Conservation (phyloP, 2,888 invertebrate genomes). For the Lithophane semibrunnea region DNA sequence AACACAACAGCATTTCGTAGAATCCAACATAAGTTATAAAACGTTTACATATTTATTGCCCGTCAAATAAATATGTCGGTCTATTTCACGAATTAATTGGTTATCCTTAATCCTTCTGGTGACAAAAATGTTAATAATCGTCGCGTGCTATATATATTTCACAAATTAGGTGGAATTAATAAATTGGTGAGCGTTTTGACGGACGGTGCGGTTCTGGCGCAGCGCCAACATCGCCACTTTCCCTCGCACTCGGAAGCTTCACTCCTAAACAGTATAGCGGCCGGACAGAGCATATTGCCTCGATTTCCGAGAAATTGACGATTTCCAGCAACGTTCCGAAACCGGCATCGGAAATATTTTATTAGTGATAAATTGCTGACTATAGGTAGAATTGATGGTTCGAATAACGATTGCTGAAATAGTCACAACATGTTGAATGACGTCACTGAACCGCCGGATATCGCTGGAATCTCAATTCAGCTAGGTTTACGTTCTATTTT, state of each 20-base stretch:
- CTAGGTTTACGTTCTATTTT: conserved; percentile 22
- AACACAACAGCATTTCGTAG: conserved; percentile 53
- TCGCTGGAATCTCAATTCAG: conserved; percentile 19
- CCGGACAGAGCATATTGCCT: conserved; percentile 84
- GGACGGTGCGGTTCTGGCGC: conserved; percentile 77
- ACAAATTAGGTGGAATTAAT: conserved; percentile 85
- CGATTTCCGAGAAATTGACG: conserved; percentile 86
- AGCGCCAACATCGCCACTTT: conserved; percentile 83
- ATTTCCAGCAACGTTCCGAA: conserved; percentile 81
- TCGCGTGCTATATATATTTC: conserved; percentile 80
- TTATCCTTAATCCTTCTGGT: conserved; percentile 82
- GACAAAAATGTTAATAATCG: conserved; percentile 86
- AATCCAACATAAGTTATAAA: conserved; percentile 57
- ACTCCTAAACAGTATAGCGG: conserved; percentile 75
- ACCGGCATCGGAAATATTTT: conserved; percentile 85
- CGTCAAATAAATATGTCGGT: conserved; percentile 66
- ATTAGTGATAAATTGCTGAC: conserved; percentile 82
- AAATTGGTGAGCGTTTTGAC: conserved; percentile 82
- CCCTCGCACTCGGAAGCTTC: conserved; percentile 77
- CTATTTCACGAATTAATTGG: conserved; percentile 76
- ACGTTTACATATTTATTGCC: conserved; percentile 62
- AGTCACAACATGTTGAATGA: conserved; percentile 44
- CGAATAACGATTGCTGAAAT: conserved; percentile 47
- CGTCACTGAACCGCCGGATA: conserved; percentile 28
- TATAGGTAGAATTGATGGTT: conserved; percentile 52